Base-by-base conservation (phyloP, 2,888 invertebrate genomes). In the Xylota segnis region DNA sequence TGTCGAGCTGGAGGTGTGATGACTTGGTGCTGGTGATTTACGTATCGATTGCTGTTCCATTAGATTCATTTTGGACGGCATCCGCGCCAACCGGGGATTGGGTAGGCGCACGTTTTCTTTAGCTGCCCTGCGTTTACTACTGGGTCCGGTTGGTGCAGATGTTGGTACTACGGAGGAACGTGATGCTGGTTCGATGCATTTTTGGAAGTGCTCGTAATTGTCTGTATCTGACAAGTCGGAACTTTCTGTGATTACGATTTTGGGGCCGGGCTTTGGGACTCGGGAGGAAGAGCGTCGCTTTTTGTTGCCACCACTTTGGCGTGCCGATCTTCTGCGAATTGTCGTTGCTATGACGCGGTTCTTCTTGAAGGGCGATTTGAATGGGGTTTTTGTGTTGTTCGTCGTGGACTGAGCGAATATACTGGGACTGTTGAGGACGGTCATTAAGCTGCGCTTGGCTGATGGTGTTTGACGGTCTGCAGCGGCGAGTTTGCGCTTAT, bases 381-480 rank as follows among this genome's bases (percentile, higher is more conserved):
- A 83, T 0, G 81, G 65, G 2, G 87, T 87, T 77, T 56, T 88
- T 5, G 9, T 59, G 45, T 40, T 79, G 61, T 72, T 87, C 37
- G 34, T 10, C 0, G 88, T 37, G 10, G 84, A 74, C 9, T 82
- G 75, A 6, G 63, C 43, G 29, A 87, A 82, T 16, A 81, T 40
- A 43, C 84, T 87, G 0, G 91, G 89, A 14, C 90, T 89, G 66
- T 81, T 89, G 10, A 90, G 71, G 0, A 89, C 89, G 12, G 82
- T 83, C 56, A 91, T 84, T 3, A 92, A 87, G 56, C 89, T 92
- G 1, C 92, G 89, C 74, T 91, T 92, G 2, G 91, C 91, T 4
- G 88, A 70, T 0, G 90, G 90, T 0, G 87, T 78, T 3, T 71
- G 34, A 1, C 40, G 75, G 0, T 90, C 88, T 0, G 74, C 34